Evolutionary conservation across 2,113 vertebrate genomes (phyloP).

Genomic region (Odobenus rosmarus): DNA sequence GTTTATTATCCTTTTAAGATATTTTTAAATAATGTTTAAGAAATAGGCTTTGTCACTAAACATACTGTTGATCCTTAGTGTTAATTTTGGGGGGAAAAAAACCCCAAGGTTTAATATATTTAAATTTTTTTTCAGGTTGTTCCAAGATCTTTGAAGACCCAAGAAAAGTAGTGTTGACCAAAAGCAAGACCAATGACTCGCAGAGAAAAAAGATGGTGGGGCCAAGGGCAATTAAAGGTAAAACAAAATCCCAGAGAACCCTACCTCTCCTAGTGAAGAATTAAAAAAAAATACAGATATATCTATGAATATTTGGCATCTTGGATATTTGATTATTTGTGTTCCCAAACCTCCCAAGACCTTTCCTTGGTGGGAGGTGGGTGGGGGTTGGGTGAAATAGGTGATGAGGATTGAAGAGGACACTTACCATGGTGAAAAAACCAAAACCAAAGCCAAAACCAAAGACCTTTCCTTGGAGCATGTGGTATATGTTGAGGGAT

Average conservation of each 20-base stretch:
- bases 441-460: not conserved
- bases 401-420: not conserved
- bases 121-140: conserved; percentile 55
- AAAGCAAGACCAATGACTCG: conserved; percentile 50
- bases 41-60: not conserved
- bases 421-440: not conserved
- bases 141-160: conserved; percentile 14
- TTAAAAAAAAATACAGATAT: not conserved
- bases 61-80: not conserved
- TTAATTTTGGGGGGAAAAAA: not conserved
- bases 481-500: not conserved
- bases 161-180: not conserved
- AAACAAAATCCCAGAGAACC: not conserved
- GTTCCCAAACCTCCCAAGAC: not conserved
- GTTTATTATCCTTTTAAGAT: not conserved
- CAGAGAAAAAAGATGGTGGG: conserved; percentile 30
- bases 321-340: not conserved
- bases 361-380: not conserved
- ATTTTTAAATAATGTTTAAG: conserved; percentile 33
- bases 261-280: rapidly evolving
- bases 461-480: not conserved
- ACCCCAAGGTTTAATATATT: not conserved
- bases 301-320: not conserved
- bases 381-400: not conserved
- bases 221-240: conserved; percentile 52